Evolutionary conservation across 2,113 vertebrate species (phyloP), one percentile per base, ranked within the genome.

Genomic region (Nothocercus nigrocapillus): DNA sequence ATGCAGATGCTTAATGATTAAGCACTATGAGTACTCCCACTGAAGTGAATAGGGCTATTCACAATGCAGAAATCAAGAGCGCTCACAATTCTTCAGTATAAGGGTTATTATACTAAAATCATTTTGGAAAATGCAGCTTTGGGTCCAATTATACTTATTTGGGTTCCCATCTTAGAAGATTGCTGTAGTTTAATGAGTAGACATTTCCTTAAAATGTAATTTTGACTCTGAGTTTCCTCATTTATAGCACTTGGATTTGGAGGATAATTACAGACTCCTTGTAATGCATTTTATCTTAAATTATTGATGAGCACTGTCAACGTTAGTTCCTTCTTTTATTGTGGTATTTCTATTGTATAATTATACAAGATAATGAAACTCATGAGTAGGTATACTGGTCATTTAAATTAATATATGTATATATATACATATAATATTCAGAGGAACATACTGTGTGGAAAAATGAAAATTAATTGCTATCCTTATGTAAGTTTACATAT

Each of bases 281-380:
- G 13, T 85, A 82, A 90, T 25, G 54, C 20, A 67, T 81, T 94
- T 94, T 90, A 13, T 81, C 49, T 85, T 94, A 66, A 85, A 91
- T 85, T 83, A 90, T 83, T 86, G 59, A 88, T 66, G 8, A 49
- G 2, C 16, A 67, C 42, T 63, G 68, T 58, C 82, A 78, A 5
- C 36, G 8, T 88, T 44, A 51, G 72, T 90, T 85, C 45, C 28
- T 32, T 69, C 70, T 66, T 82, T 67, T 91, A 47, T 49, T 63
- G n/a, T 73, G 40, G 8, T 76, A 82, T 85, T 42, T 89, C 3
- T 1, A 59, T 66, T 89, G 27, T 58, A 79, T 85, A 66, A 91
- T 91, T 93, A 82, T 58, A 62, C 53, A 88, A 88, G 44, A 27
- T 93, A 96, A 87, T 76, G 45, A 93, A 95, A 89, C 47, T 72